A percentile compares a stretch with the other conserved stretches of the same genome.
Evolutionary conservation across 2,113 vertebrate genomes (phyloP).

Genomic region (Cyphomyrus plagiostoma): DNA sequence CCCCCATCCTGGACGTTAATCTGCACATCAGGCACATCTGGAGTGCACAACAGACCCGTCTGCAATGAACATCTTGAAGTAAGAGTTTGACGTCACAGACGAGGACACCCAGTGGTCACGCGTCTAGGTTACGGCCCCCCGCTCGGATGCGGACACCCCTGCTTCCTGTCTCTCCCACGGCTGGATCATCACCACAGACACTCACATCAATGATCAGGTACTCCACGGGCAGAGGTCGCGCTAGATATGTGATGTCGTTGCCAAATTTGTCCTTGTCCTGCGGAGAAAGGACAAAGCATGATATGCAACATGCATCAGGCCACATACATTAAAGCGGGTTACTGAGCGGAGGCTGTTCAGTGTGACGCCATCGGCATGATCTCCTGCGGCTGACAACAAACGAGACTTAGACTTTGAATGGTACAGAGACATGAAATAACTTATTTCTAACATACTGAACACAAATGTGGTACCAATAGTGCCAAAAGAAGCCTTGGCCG

Average conservation of each 20-base stretch:
- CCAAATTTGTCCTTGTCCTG: conserved; percentile 98
- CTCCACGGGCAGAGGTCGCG: conserved; percentile 91
- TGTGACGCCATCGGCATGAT: neutral
- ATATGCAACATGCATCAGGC: neutral
- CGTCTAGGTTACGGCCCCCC: neutral
- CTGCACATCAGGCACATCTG: neutral
- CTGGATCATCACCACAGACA: conserved; percentile 26
- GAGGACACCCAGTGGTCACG: neutral
- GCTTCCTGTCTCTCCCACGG: neutral
- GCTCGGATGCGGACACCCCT: neutral
- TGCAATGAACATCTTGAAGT: neutral
- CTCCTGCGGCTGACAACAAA: neutral
- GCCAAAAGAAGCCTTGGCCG: neutral
- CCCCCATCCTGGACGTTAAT: neutral
- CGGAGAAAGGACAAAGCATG: neutral
- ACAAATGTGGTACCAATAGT: neutral
- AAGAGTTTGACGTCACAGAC: neutral
- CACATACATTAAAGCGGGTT: neutral
- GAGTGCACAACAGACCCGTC: neutral
- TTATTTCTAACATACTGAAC: neutral
- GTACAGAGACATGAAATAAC: neutral
- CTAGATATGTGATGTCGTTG: conserved; percentile 93
- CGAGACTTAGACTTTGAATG: neutral
- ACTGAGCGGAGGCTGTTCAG: neutral
- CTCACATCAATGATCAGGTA: conserved; percentile 97